Evolutionary conservation across 2,113 vertebrate genomes (phyloP), one percentile per base, ranked within the genome.

Genomic region (Ptilonorhynchus violaceus): DNA sequence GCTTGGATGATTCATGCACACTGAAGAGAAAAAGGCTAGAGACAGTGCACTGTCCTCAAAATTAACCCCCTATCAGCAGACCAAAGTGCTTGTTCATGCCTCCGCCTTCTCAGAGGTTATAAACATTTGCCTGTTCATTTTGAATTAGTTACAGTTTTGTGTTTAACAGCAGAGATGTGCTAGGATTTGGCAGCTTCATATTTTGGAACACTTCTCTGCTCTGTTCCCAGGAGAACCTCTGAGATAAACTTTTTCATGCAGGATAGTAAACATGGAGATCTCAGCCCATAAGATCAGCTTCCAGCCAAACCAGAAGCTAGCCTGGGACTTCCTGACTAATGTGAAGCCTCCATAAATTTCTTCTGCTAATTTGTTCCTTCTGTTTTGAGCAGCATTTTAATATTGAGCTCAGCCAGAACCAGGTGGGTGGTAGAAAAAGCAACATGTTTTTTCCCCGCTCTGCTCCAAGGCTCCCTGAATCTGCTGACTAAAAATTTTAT

Each of bases 311-410:
- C 41, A 70, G 62, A 69, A 88, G 46, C 23, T 55, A 56, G 7
- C 12, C 69, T 66, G 19, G 7, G 35, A 73, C 56, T 89, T 89
- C 46, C 21, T 67, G 77, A 30, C 12, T 93, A 39, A 59, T 7
- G 2, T 60, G 74, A 77, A 86, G 13, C 9, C 67, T 64, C 24
- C 0, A 0, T 35, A 15, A 85, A 31, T 46, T 76, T 64, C 68
- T 41, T 60, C 53, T 53, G 33, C 52, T 92, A 88, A 81, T 77
- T 88, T 85, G 17, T 37, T 90, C 62, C 56, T 87, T 82, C 82
- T 62, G 47, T 68, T 87, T 89, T 80, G 39, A 89, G 59, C 69
- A 86, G 24, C n/a, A 58, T 72, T 96, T 92, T 87, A 95, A 85
- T 79, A 89, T 16, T 82, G 73, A 89, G 22, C 76, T 95, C 87